Evolutionary conservation across 1,140 invertebrate species (phyloP).

Genomic region (Drosophila mojavensis): DNA sequence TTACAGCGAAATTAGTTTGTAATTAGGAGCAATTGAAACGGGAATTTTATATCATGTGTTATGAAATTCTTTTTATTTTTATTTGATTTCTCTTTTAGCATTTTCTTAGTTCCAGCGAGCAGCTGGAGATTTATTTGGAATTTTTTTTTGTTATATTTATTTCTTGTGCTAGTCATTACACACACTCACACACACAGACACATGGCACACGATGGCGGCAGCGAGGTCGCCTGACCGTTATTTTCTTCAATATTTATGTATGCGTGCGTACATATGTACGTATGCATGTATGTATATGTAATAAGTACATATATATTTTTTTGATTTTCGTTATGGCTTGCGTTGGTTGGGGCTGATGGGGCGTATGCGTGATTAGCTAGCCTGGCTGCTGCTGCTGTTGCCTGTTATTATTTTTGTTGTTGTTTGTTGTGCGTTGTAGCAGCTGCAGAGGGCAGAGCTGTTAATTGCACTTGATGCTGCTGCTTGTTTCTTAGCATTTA

Average conservation of each 20-base stretch:
- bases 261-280: not conserved
- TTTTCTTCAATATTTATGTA: conserved; percentile 22
- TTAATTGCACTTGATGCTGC: conserved; percentile 35
- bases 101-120: conserved; percentile 16
- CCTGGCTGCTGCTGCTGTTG: conserved; percentile 3
- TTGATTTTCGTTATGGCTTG: conserved; percentile 13
- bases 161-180: conserved; percentile 78
- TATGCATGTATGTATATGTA: too few relatives aligned
- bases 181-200: conserved; percentile 20
- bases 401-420: conserved; percentile 16
- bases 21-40: conserved; percentile 8
- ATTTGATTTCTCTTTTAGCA: conserved; percentile 13
- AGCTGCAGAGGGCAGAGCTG: conserved; percentile 18
- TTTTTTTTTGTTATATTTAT: conserved; percentile 60
- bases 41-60: conserved; percentile 22
- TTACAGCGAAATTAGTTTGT: conserved; percentile 38
- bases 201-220: conserved; percentile 26
- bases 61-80: conserved; percentile 29
- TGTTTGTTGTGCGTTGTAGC: conserved; percentile 14
- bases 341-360: conserved; percentile 50
- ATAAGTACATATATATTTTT: conserved; percentile 3
- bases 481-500: conserved; percentile 18
- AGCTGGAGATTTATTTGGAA: conserved; percentile 40
- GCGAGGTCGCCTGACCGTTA: conserved; percentile 57
- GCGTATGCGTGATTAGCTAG: conserved; percentile 74